Conservation (phyloP, 1,140 invertebrate species). For the Orius laevigatus region DNA sequence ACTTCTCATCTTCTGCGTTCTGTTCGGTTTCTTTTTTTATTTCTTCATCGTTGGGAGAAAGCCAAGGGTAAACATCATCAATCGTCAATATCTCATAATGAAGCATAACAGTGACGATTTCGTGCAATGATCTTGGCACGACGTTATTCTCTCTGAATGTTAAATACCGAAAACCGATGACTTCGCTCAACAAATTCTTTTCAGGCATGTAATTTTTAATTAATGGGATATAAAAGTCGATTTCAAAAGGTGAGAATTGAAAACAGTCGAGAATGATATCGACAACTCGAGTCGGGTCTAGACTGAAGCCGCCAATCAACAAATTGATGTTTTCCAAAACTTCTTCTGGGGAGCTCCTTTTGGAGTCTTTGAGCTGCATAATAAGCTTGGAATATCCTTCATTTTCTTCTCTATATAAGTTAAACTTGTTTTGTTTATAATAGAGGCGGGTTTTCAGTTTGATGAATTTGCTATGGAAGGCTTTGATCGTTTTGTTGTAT, state of each 20-base stretch:
- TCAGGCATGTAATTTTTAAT: slow-evolving; percentile 75
- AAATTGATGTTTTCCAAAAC: slow-evolving; percentile 76
- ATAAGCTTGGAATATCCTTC: slow-evolving; percentile 98
- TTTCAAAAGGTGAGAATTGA: slow-evolving; percentile 63
- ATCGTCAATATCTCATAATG: slow-evolving; percentile 73
- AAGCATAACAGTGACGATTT: slow-evolving; percentile 74
- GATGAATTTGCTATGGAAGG: slow-evolving; percentile 91
- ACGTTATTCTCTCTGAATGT: slow-evolving; percentile 32
- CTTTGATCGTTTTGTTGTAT: slow-evolving; percentile 79
- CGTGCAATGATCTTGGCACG: slow-evolving; percentile 70
- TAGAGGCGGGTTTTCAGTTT: slow-evolving; percentile 96
- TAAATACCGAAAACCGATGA: slow-evolving; percentile 84
- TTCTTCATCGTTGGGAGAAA: slow-evolving; percentile 54
- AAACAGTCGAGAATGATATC: slow-evolving; percentile 95
- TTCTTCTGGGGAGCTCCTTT: slow-evolving; percentile 37
- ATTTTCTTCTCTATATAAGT: slow-evolving; percentile 94
- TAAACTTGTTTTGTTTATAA: slow-evolving; percentile 98
- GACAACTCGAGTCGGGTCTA: slow-evolving; percentile 94
- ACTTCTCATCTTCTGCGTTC: slow-evolving; percentile 50
- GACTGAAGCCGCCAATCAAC: slow-evolving; percentile 94
- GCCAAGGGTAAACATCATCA: slow-evolving; percentile 79
- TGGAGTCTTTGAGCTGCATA: slow-evolving; percentile 66
- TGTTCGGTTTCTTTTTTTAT: slow-evolving; percentile 70
- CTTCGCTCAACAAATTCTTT: slow-evolving; percentile 71
- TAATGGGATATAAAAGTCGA: slow-evolving; percentile 63